A percentile compares a stretch with the other conserved stretches of the same genome.
Conservation (phyloP, 2,797 vertebrate genomes). For the Threskiornis aethiopicus region DNA sequence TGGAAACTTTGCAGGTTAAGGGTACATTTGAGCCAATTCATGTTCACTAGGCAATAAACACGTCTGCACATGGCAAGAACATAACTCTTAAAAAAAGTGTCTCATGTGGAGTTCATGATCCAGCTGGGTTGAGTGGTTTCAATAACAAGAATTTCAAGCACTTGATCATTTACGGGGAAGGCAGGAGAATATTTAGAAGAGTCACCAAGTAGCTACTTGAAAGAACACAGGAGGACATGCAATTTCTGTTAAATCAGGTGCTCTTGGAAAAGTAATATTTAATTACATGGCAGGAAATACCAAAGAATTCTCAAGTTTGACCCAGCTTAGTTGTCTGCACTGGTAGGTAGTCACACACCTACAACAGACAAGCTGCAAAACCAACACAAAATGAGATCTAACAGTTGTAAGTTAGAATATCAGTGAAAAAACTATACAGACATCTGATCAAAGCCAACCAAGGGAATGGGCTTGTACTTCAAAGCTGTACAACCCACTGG, state of each 20-base stretch:
- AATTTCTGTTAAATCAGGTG: constrained; percentile 7
- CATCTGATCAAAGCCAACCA: constrained; percentile 46
- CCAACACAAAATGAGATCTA: constrained; percentile 45
- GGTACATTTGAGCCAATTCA: neutral
- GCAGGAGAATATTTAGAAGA: neutral
- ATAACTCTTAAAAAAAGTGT: neutral
- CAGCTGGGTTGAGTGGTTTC: neutral
- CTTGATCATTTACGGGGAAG: neutral
- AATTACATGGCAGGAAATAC: constrained; percentile 26
- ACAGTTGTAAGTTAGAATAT: neutral
- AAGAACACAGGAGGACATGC: constrained; percentile 16
- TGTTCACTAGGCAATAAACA: neutral
- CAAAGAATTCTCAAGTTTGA: constrained; percentile 31
- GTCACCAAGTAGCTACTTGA: constrained; percentile 17
- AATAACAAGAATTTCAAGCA: neutral
- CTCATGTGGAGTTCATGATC: neutral
- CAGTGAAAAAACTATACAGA: constrained; percentile 1
- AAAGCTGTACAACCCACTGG: neutral
- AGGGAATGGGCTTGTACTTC: neutral
- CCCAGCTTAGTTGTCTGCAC: constrained; percentile 4
- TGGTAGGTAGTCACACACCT: constrained; percentile 17
- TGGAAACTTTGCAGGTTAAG: neutral
- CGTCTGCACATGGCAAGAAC: neutral
- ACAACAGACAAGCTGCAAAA: constrained; percentile 39
- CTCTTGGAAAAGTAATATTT: constrained; percentile 18